Evolutionary conservation across 2,113 vertebrate genomes (phyloP), one percentile per base, ranked within the genome.

Genomic region (Paradoxurus hermaphroditus): DNA sequence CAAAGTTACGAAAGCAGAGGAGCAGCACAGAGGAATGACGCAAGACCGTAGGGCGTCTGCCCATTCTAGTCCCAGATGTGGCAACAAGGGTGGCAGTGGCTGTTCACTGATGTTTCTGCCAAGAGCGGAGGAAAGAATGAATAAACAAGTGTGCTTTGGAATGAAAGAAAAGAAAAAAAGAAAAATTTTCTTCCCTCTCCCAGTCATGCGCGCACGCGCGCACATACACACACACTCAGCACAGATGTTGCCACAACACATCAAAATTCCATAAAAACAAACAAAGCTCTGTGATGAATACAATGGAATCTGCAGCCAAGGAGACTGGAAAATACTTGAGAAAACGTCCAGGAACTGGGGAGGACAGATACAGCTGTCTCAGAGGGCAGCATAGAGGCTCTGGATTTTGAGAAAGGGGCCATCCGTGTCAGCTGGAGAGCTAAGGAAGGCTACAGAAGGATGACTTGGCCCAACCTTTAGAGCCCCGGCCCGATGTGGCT

Each of bases 51-150:
- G 14, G n/a, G 7, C 10, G 4, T 63, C 7, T 36, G 63, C 56
- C 65, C 15, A 10, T 85, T 21, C 56, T 3, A 25, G 10, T 9
- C 36, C 59, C 75, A 81, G 59, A 62, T 10, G 13, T 23, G 29
- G 31, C n/a, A 53, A 49, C 0, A 0, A 1, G 9, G 4, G 19
- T 27, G 18, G 75, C 21, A 62, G 16, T 15, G 11, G 56, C 1
- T 21, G 8, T 25, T 85, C 53, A 12, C 62, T 89, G 77, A 51
- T 31, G 18, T 44, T 63, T 91, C 53, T 67, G 65, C 36, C 83
- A 91, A 77, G 62, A 53, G 12, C 14, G 29, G 13, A 70, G 18
- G 11, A 25, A 41, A 53, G 13, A 95, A 6, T 7, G 7, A 19
- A 53, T 65, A 34, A 86, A 18, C 16, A 65, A 25, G 5, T 15